Evolutionary conservation across 2,797 vertebrate genomes (phyloP), one percentile per base, ranked within the genome.

Genomic region (Gymnothorax reevesii): DNA sequence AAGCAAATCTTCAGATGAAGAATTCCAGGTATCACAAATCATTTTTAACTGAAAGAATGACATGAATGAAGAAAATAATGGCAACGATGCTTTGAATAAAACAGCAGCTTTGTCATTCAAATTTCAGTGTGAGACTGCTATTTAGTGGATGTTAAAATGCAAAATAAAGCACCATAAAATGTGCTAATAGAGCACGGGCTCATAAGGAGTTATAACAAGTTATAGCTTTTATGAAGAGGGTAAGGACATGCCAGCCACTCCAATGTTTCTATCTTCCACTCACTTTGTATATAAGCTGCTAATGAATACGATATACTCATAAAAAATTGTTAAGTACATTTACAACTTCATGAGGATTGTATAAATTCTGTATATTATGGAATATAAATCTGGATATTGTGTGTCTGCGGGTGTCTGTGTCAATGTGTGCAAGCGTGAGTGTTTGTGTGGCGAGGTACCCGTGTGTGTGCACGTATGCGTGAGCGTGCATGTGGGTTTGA

Each of bases 271-370:
- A 20, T 54, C 20, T 4, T 75, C 9, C 5, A 5, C 71, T 27
- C 10, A 2, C 13, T 49, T 75, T 13, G 33, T 6, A 13, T 15
- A 10, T 42, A 92, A 90, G 89, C 66, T 57, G 84, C 75, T 13
- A 10, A 95, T 95, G 95, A 96, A 96, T 95, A 96, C 96, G 95
- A 96, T 96, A 96, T 95, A 94, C 96, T 96, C 96, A 96, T 96
- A 95, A 96, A 95, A 95, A 96, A 42, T 42, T n/a, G n/a, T n/a
- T 42, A 42, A 94, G 95, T 96, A 96, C 95, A 95, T 93, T 95
- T 96, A 96, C 96, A 95, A 96, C 95, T 95, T 96, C 96, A 96
- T 96, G 95, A 96, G 96, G 96, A 95, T 95, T 94, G 94, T 42
- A 42, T 42, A 42, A 42, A 42, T 42, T 42, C 33, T 42, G 33